Evolutionary conservation across 2,888 invertebrate genomes (phyloP), one percentile per base, ranked within the genome.

Genomic region (Chrysopilus asiliformis): DNA sequence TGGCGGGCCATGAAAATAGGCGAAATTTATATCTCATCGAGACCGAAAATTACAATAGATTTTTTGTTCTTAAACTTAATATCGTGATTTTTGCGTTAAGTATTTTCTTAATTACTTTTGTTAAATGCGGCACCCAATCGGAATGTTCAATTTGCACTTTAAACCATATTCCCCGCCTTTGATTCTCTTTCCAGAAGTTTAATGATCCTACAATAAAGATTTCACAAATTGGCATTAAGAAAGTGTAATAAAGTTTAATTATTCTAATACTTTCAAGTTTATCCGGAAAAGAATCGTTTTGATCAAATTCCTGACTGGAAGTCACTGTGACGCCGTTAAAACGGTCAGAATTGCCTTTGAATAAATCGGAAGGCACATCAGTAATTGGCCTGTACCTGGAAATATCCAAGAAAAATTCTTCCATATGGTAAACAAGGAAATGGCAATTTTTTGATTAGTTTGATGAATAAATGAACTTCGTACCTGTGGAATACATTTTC

Each of bases 111-210:
- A 15, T 12, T 32, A 79, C 80, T 64, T 76, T 70, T 5, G 76
- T 73, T 45, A 89, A 64, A 43, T 76, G 53, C 12, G 87, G 86
- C 24, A 90, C 72, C 80, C 82, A 82, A 12, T 69, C 68, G 4
- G 79, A 68, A 51, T 85, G 73, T 42, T 72, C 63, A 27, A 77
- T 70, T 51, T 73, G 64, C 1, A 90, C 76, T 55, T 74, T 75
- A 55, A 89, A 86, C 89, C 89, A 90, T 47, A 86, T 74, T 17
- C 79, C 77, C 38, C 82, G 68, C 48, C 69, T 73, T 9, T 72
- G 70, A 34, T 71, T 68, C 27, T 66, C 59, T 28, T 51, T 61
- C 87, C 87, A 89, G 47, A 65, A 63, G 25, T 65, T 60, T 20
- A 86, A 53, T 0, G 86, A 85, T 48, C 70, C 86, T 87, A 55